These are phyloP conservation scores for Dicycla oo DNA, from an alignment of 2,888 invertebrate species.

Conservation along the genomic window DNA sequence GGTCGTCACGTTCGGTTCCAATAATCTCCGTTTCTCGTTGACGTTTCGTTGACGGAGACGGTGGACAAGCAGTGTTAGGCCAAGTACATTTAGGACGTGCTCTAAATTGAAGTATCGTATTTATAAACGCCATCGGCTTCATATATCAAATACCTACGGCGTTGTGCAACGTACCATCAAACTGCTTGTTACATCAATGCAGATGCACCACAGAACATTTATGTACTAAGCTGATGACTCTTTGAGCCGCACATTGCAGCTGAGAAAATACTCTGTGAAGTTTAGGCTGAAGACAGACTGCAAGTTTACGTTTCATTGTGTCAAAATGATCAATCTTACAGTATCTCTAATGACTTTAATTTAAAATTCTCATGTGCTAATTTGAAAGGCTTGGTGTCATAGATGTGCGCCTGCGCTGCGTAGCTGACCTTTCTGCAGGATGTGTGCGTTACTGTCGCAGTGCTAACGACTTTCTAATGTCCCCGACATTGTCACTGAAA, in stretches of 20 bases:
- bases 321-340: neutral
- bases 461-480: conserved; percentile 53
- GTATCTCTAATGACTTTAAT: no score
- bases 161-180: neutral
- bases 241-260: neutral
- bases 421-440: conserved; percentile 44
- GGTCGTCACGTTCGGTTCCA: no score
- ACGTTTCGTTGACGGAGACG: no score
- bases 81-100: neutral
- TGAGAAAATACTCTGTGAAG: neutral
- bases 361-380: neutral
- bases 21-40: no score
- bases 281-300: neutral
- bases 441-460: conserved; percentile 35
- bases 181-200: neutral
- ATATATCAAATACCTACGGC: neutral
- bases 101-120: neutral
- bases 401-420: conserved; percentile 33
- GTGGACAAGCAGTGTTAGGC: no score
- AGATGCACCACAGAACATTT: neutral
- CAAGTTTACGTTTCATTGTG: neutral
- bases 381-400: neutral
- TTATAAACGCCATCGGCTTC: no score
- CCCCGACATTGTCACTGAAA: conserved; percentile 41
- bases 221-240: neutral